Conservation (phyloP, 2,888 invertebrate genomes). For the Ypsolopha scabrella region DNA sequence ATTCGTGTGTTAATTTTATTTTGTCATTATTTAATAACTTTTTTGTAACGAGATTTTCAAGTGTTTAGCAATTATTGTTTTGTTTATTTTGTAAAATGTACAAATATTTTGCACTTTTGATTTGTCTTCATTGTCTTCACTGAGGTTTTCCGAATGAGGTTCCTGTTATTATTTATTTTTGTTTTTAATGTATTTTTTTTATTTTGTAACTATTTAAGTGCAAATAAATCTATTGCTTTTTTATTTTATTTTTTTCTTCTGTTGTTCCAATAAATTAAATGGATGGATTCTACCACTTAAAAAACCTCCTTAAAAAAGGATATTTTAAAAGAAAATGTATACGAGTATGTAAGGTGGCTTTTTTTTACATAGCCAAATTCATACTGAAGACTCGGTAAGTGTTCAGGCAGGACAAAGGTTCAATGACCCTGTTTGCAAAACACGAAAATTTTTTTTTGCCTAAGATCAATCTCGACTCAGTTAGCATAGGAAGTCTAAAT, state of each 20-base stretch:
- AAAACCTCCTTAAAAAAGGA: too few species aligned
- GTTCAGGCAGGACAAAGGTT: too few species aligned
- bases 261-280: slow-evolving; percentile 11
- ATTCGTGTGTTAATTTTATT: slow-evolving; percentile 41
- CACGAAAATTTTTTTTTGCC: too few species aligned
- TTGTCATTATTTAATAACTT: slow-evolving; percentile 12
- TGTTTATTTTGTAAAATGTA: slow-evolving; percentile 2
- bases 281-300: too few species aligned
- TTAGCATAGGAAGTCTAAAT: too few species aligned
- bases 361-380: too few species aligned
- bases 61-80: slow-evolving; percentile 8
- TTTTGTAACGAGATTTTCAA: background rate
- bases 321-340: too few species aligned
- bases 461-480: too few species aligned
- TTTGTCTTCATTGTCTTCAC: slow-evolving; percentile 26
- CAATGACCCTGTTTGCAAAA: too few species aligned
- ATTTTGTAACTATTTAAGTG: slow-evolving; percentile 35
- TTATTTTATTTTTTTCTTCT: slow-evolving; percentile 35
- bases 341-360: too few species aligned
- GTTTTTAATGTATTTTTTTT: slow-evolving; percentile 48
- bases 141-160: slow-evolving; percentile 38
- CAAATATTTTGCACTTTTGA: slow-evolving; percentile 18
- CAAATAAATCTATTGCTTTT: slow-evolving; percentile 68
- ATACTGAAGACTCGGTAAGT: too few species aligned
- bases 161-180: slow-evolving; percentile 70